phyloP scores from a whole-genome alignment of 2,797 vertebrate species.

The Pseudomugil gertrudae region DNA sequence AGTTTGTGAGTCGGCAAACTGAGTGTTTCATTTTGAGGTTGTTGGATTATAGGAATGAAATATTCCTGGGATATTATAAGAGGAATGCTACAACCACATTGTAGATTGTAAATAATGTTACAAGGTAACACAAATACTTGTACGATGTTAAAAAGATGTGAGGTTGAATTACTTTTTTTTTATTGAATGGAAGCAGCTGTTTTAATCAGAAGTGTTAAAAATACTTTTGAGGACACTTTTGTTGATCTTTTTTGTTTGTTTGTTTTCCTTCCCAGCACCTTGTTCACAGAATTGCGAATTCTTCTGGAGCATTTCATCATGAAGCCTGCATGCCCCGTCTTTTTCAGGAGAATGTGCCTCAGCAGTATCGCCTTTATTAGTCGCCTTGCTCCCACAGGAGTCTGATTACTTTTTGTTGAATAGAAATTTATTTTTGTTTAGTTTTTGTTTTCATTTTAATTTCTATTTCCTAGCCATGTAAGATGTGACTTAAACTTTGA shows the following conservation, averaged over 20 bases:
- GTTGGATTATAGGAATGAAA: neutral
- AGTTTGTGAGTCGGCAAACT: no score
- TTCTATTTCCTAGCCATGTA: constrained; percentile 50
- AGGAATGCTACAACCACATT: neutral
- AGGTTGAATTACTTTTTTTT: no score
- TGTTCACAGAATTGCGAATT: constrained; percentile 95
- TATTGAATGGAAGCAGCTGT: no score
- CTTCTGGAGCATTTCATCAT: constrained; percentile 96
- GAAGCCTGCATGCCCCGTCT: constrained; percentile 93
- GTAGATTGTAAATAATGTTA: neutral
- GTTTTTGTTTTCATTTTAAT: constrained; percentile 5
- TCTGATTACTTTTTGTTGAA: constrained; percentile 72
- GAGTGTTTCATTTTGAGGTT: neutral
- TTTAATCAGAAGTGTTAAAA: no score
- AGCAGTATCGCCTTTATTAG: constrained; percentile 97
- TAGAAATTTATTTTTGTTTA: neutral
- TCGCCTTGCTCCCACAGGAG: constrained; percentile 93
- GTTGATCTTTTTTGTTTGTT: neutral
- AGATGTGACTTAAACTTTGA: constrained; percentile 62
- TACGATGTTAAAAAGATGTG: neutral
- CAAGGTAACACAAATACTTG: neutral
- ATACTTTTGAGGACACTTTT: neutral
- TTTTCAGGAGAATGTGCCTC: constrained; percentile 95
- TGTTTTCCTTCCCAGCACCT: constrained; percentile 82
- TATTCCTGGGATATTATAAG: no score